Base-by-base conservation (phyloP, 2,888 invertebrate species). In the Baronia brevicornis region DNA sequence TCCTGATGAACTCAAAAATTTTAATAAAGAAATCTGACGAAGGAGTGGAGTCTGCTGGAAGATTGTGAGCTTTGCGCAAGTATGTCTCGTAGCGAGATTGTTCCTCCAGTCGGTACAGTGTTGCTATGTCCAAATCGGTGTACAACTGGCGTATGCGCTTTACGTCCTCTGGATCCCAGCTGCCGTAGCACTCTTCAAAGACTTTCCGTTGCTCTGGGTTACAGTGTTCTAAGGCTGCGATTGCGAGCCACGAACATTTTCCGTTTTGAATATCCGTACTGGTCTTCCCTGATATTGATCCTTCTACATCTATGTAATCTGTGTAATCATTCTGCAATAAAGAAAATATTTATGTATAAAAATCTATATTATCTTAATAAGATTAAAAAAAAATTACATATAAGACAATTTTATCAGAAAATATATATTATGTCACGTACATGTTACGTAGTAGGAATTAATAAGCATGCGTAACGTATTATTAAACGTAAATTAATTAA, bases 171-270 rank as follows among this genome's bases (percentile, higher is more conserved):
- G 79, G 68, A 44, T 91, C 88, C 37, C 74, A 57, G 25, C 38
- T 43, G 5, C 91, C 92, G 56, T 92, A 93, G 58, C 89, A 88
- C 43, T 90, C 87, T 48, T 86, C 68, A 70, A 94, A 87, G 8
- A 91, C 77, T 45, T 86, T 73, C 41, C 86, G 85, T 58, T 95
- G 94, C 4, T 85, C 71, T 0, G 86, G 74, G 26, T 84, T 87
- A 5, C 89, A 90, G 20, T 89, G 80, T 67, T 93, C 89, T 48
- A 95, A 78, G 21, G 95, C 94, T 28, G 90, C 88, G 18, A 95
- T 92, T 0, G 93, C 89, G 21, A 96, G 74, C 98, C 97, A 98
- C 0, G 94, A 89, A 63, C 97, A 97, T 72, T 97, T 97, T 19
- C 95, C 95, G 55, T 96, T 94, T 36, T 66, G 67, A 3, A 73